These are phyloP conservation scores for Gephyroberyx darwinii DNA, from an alignment of 2,797 vertebrate genomes.

Conservation along the genomic window DNA sequence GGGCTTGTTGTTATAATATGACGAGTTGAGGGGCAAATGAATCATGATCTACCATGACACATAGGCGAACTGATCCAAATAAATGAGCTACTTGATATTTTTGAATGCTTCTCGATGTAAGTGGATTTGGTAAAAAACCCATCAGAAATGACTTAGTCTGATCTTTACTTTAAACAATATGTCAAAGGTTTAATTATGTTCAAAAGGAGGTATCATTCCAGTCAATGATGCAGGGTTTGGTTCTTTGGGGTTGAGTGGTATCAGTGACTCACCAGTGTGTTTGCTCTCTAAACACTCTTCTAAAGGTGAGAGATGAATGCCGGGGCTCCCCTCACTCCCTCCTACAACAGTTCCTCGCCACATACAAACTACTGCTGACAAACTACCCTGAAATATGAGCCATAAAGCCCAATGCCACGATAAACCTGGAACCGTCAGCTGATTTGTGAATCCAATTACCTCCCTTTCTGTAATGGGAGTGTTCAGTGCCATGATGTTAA, in stretches of 20 bases:
- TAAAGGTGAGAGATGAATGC: constrained; percentile 47
- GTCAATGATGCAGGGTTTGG: constrained; percentile 40
- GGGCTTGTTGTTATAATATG: constrained; percentile 15
- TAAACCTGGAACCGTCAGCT: constrained; percentile 78
- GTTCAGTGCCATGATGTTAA: constrained; percentile 77
- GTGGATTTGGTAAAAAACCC: constrained; percentile 18
- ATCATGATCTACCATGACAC: constrained; percentile 3
- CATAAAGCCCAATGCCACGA: constrained; percentile 72
- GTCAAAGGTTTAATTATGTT: constrained; percentile 51
- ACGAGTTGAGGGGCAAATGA: constrained; percentile 18
- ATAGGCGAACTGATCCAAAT: constrained; percentile 34
- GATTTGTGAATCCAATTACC: constrained; percentile 85
- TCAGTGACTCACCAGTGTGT: constrained; percentile 32
- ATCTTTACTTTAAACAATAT: constrained; percentile 38
- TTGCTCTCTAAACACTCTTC: constrained; percentile 37
- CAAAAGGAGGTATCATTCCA: constrained; percentile 23
- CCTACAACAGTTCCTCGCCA: constrained; percentile 33
- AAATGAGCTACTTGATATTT: constrained; percentile 35
- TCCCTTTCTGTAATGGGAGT: constrained; percentile 72
- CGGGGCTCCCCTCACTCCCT: constrained; percentile 42
- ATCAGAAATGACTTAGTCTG: constrained; percentile 26
- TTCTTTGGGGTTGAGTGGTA: constrained; percentile 40
- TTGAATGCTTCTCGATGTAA: constrained; percentile 31
- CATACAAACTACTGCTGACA: constrained; percentile 73
- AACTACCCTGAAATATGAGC: constrained; percentile 75